Conservation (phyloP, 2,113 vertebrate genomes). For the Bothrops jararaca region DNA sequence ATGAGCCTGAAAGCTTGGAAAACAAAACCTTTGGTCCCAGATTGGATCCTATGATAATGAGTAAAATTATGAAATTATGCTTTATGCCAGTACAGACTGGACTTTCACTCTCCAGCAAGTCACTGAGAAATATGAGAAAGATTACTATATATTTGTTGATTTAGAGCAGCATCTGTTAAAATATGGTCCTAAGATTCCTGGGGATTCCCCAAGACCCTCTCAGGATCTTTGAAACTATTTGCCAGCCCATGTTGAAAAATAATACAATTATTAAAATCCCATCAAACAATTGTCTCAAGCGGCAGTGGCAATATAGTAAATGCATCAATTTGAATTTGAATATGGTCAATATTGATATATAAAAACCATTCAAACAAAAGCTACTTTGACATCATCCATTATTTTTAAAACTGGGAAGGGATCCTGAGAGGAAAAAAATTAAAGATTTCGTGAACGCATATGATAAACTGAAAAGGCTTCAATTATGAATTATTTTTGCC, state of each 20-base stretch:
- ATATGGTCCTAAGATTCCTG: no score
- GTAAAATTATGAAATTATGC: no score
- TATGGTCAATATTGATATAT: neutral
- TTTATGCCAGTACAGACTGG: no score
- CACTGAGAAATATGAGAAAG: no score
- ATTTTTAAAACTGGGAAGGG: neutral
- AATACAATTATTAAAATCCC: neutral
- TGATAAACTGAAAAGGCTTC: neutral
- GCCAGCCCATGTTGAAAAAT: neutral
- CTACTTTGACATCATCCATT: neutral
- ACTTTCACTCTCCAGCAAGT: no score
- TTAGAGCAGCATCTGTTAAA: no score
- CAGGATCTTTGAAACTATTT: neutral
- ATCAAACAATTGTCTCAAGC: neutral
- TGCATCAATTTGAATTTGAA: neutral
- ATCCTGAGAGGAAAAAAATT: neutral
- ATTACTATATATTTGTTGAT: no score
- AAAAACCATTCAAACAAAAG: neutral
- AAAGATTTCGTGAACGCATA: neutral
- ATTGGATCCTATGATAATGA: no score
- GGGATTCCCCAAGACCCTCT: no score
- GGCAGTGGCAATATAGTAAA: neutral
- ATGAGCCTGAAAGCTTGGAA: no score
- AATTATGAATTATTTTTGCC: neutral
- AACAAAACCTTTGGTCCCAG: no score